A percentile compares a stretch with the other conserved stretches of the same genome.
Conservation (phyloP, 2,888 invertebrate species). For the Platerodrilus igneus region DNA sequence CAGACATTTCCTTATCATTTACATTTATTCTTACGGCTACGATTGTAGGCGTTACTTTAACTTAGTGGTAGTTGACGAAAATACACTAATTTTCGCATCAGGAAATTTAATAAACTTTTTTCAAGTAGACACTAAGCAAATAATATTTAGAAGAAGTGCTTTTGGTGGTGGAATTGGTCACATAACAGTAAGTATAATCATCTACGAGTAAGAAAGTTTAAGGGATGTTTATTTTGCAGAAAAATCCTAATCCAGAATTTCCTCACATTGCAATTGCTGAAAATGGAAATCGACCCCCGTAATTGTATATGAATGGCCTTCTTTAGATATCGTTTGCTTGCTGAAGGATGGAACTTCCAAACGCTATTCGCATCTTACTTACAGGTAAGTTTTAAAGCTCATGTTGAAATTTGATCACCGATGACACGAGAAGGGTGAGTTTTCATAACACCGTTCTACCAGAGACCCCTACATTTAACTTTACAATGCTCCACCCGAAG, state of each 20-base stretch:
- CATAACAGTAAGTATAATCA: slow-evolving; percentile 61
- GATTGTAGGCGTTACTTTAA: slow-evolving; percentile 79
- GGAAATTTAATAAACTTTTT: slow-evolving; percentile 79
- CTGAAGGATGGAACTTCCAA: slow-evolving; percentile 70
- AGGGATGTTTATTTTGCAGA: slow-evolving; percentile 48
- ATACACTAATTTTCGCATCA: slow-evolving; percentile 71
- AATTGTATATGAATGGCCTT: slow-evolving; percentile 79
- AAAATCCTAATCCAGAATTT: slow-evolving; percentile 57
- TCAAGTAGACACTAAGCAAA: slow-evolving; percentile 59
- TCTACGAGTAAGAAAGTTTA: no score
- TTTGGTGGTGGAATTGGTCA: slow-evolving; percentile 79
- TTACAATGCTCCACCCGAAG: no score
- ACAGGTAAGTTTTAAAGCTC: no score
- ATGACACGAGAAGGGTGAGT: no score
- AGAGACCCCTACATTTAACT: no score
- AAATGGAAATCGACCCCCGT: slow-evolving; percentile 66
- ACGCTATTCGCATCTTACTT: slow-evolving; percentile 68
- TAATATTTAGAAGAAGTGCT: slow-evolving; percentile 68
- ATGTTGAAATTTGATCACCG: no score
- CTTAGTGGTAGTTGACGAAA: slow-evolving; percentile 68
- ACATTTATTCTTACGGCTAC: slow-evolving; percentile 81
- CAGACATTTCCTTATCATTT: neutral
- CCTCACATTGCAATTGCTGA: slow-evolving; percentile 81
- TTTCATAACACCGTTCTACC: no score
- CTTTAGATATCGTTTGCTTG: slow-evolving; percentile 68